Evolutionary conservation across 2,113 vertebrate species (phyloP), one percentile per base, ranked within the genome.

Genomic region (Loxodonta africana): DNA sequence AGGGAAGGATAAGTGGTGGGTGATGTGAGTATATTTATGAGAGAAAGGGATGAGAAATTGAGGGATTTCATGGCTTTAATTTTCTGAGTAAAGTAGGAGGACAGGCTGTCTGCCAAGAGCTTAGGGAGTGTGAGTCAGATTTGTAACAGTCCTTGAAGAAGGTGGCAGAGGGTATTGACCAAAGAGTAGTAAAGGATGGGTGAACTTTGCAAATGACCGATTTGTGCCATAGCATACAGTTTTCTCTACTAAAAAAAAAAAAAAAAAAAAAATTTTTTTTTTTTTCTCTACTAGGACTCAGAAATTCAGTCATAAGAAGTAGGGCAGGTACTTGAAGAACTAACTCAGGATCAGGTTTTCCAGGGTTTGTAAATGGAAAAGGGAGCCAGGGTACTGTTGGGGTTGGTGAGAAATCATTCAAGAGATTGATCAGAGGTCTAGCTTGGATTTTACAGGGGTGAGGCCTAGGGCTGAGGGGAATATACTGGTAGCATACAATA

Each of bases 21-120:
- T 78, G 12, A 78, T 44, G 57, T 37, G 48, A 57, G 5, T 51
- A 20, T n/a, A 30, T 69, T 90, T 82, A 44, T 21, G 83, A 86
- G 30, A 26, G 46, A 89, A 93, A 67, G 37, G n/a, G 25, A 23
- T 65, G n/a, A n/a, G 30, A 81, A 81, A 17, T 48, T 4, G 21
- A 93, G 53, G 53, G 69, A 44, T 9, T 20, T 48, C 37, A 73
- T 94, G 91, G 62, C 83, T 96, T 83, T 83, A 51, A 30, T 96
- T 82, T 87, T 80, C 44, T 73, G 65, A 53, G 63, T 41, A 80
- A 95, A 57, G 65, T 25, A 69, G 33, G 76, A 83, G 53, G 46
- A 41, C 20, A 71, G 65, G 4, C 69, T 65, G 1, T 74, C 60
- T 91, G 63, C 8, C 23, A 69, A 94, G 91, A 15, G 33, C 37